phyloP scores from a whole-genome alignment of 1,140 invertebrate genomes.

The Eurosta solidaginis region DNA sequence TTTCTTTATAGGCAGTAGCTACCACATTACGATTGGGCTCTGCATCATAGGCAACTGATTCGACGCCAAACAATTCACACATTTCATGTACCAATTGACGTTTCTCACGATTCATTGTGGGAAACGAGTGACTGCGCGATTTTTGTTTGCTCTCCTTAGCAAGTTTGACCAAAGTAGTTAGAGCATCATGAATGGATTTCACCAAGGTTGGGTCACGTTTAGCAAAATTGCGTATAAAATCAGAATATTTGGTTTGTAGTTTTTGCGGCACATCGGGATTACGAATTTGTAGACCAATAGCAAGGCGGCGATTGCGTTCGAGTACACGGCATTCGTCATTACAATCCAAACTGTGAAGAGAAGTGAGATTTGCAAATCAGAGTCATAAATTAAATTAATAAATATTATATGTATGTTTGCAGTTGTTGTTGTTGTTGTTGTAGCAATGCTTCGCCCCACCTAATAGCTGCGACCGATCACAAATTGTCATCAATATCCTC shows the following conservation, averaged over 20 bases:
- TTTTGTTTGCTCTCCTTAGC: conserved; percentile 88
- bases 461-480: no score
- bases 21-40: conserved; percentile 95
- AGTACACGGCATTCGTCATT: conserved; percentile 87
- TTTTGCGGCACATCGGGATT: conserved; percentile 84
- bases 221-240: conserved; percentile 83
- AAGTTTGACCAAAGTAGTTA: conserved; percentile 83
- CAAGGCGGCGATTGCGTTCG: conserved; percentile 85
- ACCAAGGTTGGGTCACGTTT: conserved; percentile 83
- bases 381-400: background rate
- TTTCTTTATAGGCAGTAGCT: conserved; percentile 83
- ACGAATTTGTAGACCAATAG: conserved; percentile 86
- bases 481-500: no score
- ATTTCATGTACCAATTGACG: conserved; percentile 89
- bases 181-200: conserved; percentile 80
- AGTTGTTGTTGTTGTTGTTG: no score
- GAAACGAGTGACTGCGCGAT: conserved; percentile 86
- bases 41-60: conserved; percentile 89
- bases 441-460: no score
- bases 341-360: conserved; percentile 73
- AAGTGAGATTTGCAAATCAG: background rate
- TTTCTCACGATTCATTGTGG: conserved; percentile 90
- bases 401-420: background rate
- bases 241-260: conserved; percentile 80
- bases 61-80: conserved; percentile 91